Percentiles rank a stretch among this genome's conserved stretches.
phyloP scores from a whole-genome alignment of 2,113 vertebrate species.

The Columbina picui region DNA sequence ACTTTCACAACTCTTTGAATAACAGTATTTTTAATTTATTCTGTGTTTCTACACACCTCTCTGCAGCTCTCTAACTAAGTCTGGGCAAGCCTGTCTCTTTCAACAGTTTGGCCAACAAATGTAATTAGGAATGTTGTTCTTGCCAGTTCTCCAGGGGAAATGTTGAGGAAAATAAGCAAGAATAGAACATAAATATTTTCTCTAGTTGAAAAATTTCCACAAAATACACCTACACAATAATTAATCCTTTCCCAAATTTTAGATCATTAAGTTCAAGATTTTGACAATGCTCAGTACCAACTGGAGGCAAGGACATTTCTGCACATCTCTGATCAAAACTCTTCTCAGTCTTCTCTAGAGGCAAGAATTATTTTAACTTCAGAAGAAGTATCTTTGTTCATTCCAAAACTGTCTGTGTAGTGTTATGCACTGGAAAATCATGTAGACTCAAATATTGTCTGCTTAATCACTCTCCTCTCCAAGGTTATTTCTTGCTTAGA shows the following conservation, averaged over 20 bases:
- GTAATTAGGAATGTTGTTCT: not conserved
- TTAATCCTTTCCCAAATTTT: not conserved
- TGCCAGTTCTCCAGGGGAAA: not conserved
- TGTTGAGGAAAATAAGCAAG: not conserved
- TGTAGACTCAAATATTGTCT: not conserved
- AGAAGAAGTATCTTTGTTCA: not conserved
- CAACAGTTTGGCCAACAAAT: not conserved
- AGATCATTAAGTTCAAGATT: not conserved
- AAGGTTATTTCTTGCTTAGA: not conserved
- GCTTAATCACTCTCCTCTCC: not conserved
- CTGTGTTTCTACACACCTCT: not conserved
- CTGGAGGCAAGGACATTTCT: not conserved
- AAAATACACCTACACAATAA: not conserved
- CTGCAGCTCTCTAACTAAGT: not conserved
- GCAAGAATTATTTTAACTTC: not conserved
- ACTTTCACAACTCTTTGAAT: not conserved
- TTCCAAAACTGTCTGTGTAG: not conserved
- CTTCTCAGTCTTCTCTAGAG: not conserved
- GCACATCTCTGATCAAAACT: not conserved
- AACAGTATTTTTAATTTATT: not conserved
- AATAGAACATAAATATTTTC: not conserved
- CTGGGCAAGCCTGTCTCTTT: not conserved
- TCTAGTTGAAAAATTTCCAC: not conserved
- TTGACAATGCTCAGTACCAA: not conserved
- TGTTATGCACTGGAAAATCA: not conserved